Percentiles rank a stretch among this genome's conserved stretches.
Conservation (phyloP, 2,113 vertebrate genomes). For the Lophotis ruficrista region DNA sequence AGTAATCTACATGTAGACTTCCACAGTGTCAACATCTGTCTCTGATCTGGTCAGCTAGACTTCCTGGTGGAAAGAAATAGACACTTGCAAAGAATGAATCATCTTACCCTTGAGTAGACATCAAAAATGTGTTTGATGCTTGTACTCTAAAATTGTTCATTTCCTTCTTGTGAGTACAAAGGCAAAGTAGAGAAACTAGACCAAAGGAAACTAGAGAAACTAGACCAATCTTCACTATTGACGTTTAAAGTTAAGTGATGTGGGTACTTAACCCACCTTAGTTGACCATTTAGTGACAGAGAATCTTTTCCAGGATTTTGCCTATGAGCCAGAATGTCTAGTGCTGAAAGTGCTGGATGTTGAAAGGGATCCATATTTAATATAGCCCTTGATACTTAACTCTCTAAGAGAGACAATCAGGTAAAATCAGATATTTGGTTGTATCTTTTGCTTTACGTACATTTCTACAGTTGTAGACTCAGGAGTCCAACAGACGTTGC, state of each 20-base stretch:
- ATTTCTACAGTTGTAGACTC: fast-evolving
- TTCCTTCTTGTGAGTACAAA: background rate
- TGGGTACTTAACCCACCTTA: background rate
- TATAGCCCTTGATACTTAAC: background rate
- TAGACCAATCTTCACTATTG: background rate
- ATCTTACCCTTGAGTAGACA: background rate
- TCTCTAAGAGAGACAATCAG: background rate
- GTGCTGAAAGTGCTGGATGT: background rate
- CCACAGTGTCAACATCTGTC: background rate
- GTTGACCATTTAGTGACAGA: background rate
- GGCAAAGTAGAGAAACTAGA: background rate
- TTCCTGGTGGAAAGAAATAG: background rate
- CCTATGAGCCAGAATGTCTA: background rate
- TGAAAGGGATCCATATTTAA: background rate
- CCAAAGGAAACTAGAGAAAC: background rate
- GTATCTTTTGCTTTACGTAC: background rate
- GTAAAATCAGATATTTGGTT: background rate
- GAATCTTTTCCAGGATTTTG: background rate
- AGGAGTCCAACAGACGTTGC: background rate
- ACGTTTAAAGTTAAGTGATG: background rate
- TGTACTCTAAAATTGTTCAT: background rate
- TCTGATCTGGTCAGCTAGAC: background rate
- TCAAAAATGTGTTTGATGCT: background rate
- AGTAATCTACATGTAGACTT: background rate
- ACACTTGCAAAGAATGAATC: background rate